Evolutionary conservation across 2,113 vertebrate genomes (phyloP).

Genomic region (Lates calcarifer): DNA sequence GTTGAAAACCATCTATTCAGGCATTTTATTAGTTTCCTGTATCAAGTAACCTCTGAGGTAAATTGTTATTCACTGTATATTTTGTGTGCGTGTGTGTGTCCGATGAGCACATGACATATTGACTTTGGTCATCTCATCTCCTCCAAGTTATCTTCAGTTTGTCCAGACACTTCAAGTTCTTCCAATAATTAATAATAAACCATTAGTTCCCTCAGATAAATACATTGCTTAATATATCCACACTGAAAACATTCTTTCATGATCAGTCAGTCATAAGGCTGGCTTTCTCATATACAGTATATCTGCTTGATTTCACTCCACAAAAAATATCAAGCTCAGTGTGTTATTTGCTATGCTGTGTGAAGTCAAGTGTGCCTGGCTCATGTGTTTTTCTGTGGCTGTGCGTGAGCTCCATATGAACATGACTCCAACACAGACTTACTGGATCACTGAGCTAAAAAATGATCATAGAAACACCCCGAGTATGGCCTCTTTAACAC

Average conservation of each 20-base stretch:
- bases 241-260: conserved; percentile 1
- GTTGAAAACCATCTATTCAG: background rate
- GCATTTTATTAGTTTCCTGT: background rate
- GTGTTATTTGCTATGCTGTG: conserved; percentile 44
- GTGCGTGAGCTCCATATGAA: conserved; percentile 34
- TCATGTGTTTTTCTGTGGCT: background rate
- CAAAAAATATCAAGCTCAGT: background rate
- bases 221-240: too few species aligned
- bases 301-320: conserved; percentile 4
- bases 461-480: background rate
- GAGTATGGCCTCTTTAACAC: background rate
- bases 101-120: background rate
- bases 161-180: background rate
- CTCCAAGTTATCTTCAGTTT: background rate
- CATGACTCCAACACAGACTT: background rate
- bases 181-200: background rate
- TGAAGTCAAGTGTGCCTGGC: conserved; percentile 31
- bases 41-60: background rate
- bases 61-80: too few species aligned
- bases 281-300: background rate
- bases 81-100: background rate
- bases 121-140: background rate
- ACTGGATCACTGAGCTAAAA: background rate
- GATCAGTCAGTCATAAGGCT: conserved; percentile 4
- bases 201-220: conserved; percentile 3